Evolutionary conservation across 2,113 vertebrate species (phyloP).

Genomic region (Rana temporaria): DNA sequence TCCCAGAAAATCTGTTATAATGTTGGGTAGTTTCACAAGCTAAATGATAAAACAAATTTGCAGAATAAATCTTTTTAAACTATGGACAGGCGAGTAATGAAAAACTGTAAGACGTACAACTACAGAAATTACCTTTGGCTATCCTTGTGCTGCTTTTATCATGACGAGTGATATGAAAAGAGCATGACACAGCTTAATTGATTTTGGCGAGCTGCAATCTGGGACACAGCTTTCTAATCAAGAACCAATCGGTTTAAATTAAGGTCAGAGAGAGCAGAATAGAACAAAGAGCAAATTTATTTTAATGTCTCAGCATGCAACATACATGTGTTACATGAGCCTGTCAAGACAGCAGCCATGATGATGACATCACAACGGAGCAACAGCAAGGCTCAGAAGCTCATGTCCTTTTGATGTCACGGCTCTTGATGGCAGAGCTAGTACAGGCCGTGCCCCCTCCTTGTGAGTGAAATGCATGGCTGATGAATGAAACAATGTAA

Average conservation of each 20-base stretch:
- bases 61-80: no score
- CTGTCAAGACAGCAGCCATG: background rate
- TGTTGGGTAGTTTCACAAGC: no score
- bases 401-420: no score
- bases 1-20: no score
- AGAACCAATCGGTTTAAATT: conserved; percentile 19
- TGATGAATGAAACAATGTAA: background rate
- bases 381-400: background rate
- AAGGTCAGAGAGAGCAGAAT: background rate
- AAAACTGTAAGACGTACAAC: no score
- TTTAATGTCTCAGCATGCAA: background rate
- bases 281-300: background rate
- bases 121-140: no score
- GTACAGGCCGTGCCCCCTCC: background rate
- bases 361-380: background rate
- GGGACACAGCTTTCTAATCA: background rate
- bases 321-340: background rate
- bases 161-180: background rate
- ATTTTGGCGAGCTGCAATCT: background rate
- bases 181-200: background rate
- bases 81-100: no score
- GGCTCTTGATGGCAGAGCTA: background rate
- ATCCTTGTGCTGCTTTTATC: no score
- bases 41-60: no score
- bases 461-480: background rate